Conservation (phyloP, 92 coral and sea anemone genomes). For the Palythoa heliodiscus region DNA sequence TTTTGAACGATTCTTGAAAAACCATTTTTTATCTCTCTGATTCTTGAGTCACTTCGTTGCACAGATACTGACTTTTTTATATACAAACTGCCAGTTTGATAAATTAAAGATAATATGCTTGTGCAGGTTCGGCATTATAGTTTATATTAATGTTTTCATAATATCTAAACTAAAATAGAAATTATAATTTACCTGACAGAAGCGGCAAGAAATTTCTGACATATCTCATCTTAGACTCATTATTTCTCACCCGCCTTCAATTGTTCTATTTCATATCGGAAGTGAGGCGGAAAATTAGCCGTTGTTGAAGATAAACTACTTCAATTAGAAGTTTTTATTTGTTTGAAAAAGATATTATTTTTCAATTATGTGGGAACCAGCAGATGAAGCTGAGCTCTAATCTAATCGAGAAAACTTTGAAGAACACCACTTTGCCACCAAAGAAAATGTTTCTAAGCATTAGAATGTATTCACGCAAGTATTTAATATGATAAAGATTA, state of each 20-base stretch:
- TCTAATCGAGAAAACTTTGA: constrained; percentile 30
- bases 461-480: constrained; percentile 12
- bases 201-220: constrained; percentile 7
- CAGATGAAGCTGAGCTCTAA: constrained; percentile 16
- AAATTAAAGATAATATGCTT: constrained; percentile 11
- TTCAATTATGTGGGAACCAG: constrained; percentile 29
- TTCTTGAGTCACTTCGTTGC: background rate
- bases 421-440: constrained; percentile 5
- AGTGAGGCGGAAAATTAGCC: constrained; percentile 29
- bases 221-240: constrained; percentile 4
- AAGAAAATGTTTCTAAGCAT: constrained; percentile 26
- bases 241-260: constrained; percentile 9
- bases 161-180: constrained; percentile 11
- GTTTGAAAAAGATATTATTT: background rate
- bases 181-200: background rate
- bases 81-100: constrained; percentile 5
- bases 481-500: constrained; percentile 10
- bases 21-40: background rate
- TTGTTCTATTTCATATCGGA: background rate
- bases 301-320: constrained; percentile 3
- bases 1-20: background rate
- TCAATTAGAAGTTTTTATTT: background rate
- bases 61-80: background rate
- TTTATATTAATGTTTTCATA: constrained; percentile 27
- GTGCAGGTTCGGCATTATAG: constrained; percentile 14